A percentile compares a stretch with the other conserved stretches of the same genome.
These are phyloP conservation scores for Stenodema calcarata DNA, from an alignment of 2,888 invertebrate genomes.

Conservation along the genomic window DNA sequence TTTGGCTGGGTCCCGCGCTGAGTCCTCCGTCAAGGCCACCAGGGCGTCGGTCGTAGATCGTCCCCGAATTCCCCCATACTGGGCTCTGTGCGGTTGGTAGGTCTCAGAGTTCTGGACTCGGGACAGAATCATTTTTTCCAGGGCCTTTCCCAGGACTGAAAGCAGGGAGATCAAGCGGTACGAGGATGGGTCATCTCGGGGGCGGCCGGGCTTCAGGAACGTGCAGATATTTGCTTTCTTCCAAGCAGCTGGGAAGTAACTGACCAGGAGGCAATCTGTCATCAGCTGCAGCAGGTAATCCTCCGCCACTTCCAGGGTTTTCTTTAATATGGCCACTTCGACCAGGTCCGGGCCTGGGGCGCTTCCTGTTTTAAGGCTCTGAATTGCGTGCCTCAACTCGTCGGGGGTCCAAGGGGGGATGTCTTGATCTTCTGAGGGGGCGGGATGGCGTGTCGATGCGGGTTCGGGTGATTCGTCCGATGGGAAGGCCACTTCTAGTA, in stretches of 20 bases:
- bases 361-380: neutral
- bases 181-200: neutral
- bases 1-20: neutral
- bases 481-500: neutral
- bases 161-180: neutral
- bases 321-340: neutral
- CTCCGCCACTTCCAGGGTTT: neutral
- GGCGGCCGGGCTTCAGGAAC: slow-evolving; percentile 1
- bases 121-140: neutral
- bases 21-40: neutral
- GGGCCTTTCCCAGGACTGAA: neutral
- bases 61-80: neutral
- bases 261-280: neutral
- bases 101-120: neutral
- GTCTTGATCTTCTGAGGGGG: too few relatives aligned
- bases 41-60: neutral
- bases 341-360: neutral
- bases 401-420: neutral
- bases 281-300: neutral
- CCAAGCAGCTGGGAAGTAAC: neutral
- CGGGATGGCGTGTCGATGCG: neutral
- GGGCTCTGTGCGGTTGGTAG: neutral
- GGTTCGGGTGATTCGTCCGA: neutral
- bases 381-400: neutral
- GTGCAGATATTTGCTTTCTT: too few relatives aligned